Base-by-base conservation (phyloP, 2,888 invertebrate genomes). In the Mesorhabditis spiculigera region DNA sequence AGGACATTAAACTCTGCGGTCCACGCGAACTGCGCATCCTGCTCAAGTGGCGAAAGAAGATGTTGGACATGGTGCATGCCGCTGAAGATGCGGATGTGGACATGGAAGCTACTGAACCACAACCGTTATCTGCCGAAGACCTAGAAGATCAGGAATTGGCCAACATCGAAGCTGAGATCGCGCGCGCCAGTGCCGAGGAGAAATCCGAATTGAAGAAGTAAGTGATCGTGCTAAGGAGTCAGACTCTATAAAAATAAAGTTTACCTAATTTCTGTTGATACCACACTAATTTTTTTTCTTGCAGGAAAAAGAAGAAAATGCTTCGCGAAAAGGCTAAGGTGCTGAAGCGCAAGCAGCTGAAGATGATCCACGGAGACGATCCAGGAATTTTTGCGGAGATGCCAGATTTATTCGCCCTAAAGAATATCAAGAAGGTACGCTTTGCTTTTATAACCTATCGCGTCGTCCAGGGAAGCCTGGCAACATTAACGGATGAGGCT, bases 1-100 rank as follows among this genome's bases (percentile, higher is more conserved):
- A 93, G 86, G 98, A 99, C 87, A 92, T 99, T 45, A 95, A 96
- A 89, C 95, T 98, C 4, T 89, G 98, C 13, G 96, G 97, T 0
- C 91, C 94, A 81, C 93, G 93, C 86, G 98, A 98, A 86, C 89
- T 99, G 61, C 91, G 92, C 65, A 68, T 74, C 10, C 86, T 96
- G 45, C 87, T 95, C 63, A 89, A 89, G 45, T 97, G 96, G 96
- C 90, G 93, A 88, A 94, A 94, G 86, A 89, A 90, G 6, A 87
- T 95, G 70, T 91, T 73, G 45, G 74, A 69, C 41, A 77, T 75
- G 45, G 66, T 73, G 44, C 82, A 85, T 65, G 81, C 78, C 16
- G 81, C 79, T 66, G 79, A 80, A 90, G 88, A 90, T 90, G 81
- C 67, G 50, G 66, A 73, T 71, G 84, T 89, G 43, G 28, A 28